Evolutionary conservation across 1,140 invertebrate species (phyloP), one percentile per base, ranked within the genome.

Genomic region (Papilio machaon): DNA sequence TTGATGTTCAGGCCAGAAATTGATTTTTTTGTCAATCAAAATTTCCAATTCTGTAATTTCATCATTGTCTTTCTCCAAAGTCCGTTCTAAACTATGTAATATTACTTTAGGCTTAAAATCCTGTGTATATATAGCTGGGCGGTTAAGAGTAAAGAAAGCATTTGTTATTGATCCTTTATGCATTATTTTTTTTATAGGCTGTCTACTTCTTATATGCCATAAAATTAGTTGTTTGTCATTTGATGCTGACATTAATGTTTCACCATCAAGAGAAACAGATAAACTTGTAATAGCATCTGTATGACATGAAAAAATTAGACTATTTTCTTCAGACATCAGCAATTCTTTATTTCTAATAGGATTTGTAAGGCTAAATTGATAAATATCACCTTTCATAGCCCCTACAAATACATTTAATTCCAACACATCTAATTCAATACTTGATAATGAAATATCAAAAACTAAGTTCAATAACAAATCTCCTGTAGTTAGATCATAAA

Each of bases 351-450:
- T 95, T 81, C 97, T 94, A 0, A 97, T 96, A 47, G 96, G 95
- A 83, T 96, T 95, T 82, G 95, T 95, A 52, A 98, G 90, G 87
- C 96, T 95, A 78, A 97, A 96, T 84, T 96, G 95, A 81, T 96
- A 95, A 73, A 99, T 97, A 19, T 95, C 91, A 2, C 98, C 98
- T 85, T 95, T 95, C 11, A 91, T 95, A 4, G 96, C 95, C 8
- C 98, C 98, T 23, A 98, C 95, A 95, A 96, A 98, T 13, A 98
- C 88, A 82, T 95, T 94, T 47, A 95, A 96, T 93, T 98, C 98
- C 70, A 96, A 90, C 0, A 94, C 85, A 95, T 98, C 97, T 84
- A 97, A 95, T n/a, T 95, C 91, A 23, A 98, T 95, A 1, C 97
- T 95, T 30, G 96, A 96, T 7, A 98, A 92, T 7, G 96, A 95